Conservation (phyloP, 2,113 vertebrate species). For the Salvelinus alpinus region DNA sequence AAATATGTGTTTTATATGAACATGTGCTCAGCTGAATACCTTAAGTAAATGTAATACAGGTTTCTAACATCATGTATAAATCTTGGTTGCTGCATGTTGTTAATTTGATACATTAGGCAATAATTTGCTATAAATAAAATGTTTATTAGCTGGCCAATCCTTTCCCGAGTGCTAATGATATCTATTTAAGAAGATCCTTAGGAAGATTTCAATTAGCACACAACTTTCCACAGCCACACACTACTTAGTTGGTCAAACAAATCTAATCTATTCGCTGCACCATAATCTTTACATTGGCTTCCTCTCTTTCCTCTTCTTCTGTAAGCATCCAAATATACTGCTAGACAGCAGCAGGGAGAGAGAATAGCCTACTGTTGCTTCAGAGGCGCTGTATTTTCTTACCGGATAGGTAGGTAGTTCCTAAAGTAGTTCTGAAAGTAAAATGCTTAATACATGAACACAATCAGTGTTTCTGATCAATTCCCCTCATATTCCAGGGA, state of each 20-base stretch:
- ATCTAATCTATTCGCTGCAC: neutral
- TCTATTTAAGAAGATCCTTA: constrained; percentile 66
- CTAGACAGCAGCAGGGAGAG: neutral
- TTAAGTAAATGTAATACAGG: constrained; percentile 99
- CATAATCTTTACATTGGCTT: neutral
- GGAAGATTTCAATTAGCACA: constrained; percentile 61
- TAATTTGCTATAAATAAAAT: constrained; percentile 99
- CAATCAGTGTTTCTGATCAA: neutral
- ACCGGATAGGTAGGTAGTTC: neutral
- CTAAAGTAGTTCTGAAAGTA: neutral
- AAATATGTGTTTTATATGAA: constrained; percentile 95
- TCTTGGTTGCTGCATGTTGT: constrained; percentile 96
- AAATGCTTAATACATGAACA: neutral
- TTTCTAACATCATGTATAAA: constrained; percentile 88
- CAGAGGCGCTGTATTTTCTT: neutral
- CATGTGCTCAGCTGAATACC: constrained; percentile 92
- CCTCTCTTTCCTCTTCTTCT: neutral
- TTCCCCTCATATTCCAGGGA: neutral
- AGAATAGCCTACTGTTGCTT: neutral
- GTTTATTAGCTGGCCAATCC: constrained; percentile 93
- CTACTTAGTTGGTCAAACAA: neutral
- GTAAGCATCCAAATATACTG: neutral
- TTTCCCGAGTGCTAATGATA: constrained; percentile 83
- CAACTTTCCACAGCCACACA: constrained; percentile 49
- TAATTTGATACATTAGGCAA: constrained; percentile 99